Base-by-base conservation (phyloP, 2,888 invertebrate species). In the Notodonta dromedarius region DNA sequence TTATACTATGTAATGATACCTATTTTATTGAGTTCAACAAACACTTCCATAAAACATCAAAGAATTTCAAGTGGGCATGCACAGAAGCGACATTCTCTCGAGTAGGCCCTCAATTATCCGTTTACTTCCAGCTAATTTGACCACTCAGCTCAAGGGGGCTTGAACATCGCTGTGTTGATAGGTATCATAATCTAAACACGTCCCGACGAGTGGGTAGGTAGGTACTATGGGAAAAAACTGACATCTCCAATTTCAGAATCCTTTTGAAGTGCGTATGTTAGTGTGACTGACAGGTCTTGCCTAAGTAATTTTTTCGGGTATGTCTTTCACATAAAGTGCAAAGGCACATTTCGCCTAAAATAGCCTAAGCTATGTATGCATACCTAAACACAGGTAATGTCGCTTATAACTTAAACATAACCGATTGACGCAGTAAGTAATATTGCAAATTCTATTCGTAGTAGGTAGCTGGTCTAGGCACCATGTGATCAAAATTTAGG, bases 81-180 rank as follows among this genome's bases (percentile, higher is more conserved):
- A 69, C 71, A 70, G 75, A 64, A 79, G 74, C 71, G 69, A 71
- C 66, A 69, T 53, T 61, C 61, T 50, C 35, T 65, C 56, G 60
- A 74, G 70, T 72, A 61, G 59, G 65, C 65, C 66, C 63, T 77
- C 84, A 86, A 88, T 90, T 87, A 88, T 82, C 80, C 73, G 65
- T 74, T 90, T 88, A 85, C 79, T 84, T 87, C 81, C 82, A 79
- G 78, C 67, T 87, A 84, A 89, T 88, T 88, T 85, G 77, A 69
- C 68, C 76, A 61, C 81, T 81, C 70, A 66, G 66, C 74, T 82
- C 14, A 71, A 86, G 82, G 59, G 76, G 74, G 70, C 78, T 83
- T 77, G 67, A 77, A 85, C 77, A 75, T 88, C 84, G 86, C 87
- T 83, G 80, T 80, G 73, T 79, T 73, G 69, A 76, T 69, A 63